phyloP scores from a whole-genome alignment of 2,797 vertebrate species.

The Capromys pilorides region DNA sequence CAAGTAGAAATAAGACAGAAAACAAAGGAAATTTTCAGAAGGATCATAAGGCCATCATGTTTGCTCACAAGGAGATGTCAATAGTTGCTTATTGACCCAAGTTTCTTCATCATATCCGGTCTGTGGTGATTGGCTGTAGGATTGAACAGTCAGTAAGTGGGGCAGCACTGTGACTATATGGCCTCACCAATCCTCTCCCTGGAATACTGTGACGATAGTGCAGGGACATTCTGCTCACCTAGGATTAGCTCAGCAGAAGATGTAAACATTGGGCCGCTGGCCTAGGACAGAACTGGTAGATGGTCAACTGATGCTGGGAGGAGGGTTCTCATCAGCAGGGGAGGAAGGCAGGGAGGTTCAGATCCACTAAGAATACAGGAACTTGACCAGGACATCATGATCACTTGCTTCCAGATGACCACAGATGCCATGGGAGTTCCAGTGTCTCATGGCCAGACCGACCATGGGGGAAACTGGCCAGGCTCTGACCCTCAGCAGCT shows the following conservation, averaged over 20 bases:
- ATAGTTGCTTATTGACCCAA: constrained; percentile 85
- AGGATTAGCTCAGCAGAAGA: constrained; percentile 15
- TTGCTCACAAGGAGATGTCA: constrained; percentile 89
- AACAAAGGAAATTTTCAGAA: constrained; percentile 73
- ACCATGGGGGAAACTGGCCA: neutral
- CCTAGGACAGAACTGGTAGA: neutral
- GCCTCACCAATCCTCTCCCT: constrained; percentile 29
- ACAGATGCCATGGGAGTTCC: constrained; percentile 71
- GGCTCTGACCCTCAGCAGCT: constrained; percentile 59
- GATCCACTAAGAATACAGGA: constrained; percentile 55
- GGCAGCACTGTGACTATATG: constrained; percentile 70
- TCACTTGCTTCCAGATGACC: constrained; percentile 68
- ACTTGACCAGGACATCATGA: constrained; percentile 15
- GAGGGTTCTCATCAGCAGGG: constrained; percentile 39
- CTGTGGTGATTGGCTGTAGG: constrained; percentile 87
- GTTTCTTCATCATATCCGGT: constrained; percentile 89
- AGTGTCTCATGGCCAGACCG: constrained; percentile 55
- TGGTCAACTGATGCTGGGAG: constrained; percentile 16
- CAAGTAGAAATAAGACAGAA: constrained; percentile 76
- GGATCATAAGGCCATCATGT: constrained; percentile 85
- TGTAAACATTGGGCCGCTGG: constrained; percentile 32
- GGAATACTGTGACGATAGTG: neutral
- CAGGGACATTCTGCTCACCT: neutral
- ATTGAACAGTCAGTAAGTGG: constrained; percentile 83
- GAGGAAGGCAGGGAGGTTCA: neutral